Percentiles rank a stretch among this genome's conserved stretches.
phyloP scores from a whole-genome alignment of 2,888 invertebrate species.

The Geotrupes spiniger region DNA sequence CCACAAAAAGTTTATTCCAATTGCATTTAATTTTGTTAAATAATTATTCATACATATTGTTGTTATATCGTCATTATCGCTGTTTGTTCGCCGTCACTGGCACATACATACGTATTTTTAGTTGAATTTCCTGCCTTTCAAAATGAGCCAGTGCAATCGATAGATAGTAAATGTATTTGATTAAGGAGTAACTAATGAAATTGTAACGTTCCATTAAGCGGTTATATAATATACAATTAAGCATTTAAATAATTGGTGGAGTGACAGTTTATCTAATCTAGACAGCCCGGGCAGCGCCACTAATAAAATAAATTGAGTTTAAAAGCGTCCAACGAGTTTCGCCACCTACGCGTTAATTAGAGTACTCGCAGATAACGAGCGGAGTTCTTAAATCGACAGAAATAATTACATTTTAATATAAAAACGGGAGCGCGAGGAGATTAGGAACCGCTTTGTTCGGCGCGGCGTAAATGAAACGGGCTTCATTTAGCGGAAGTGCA shows the following conservation, averaged over 20 bases:
- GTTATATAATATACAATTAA: neutral
- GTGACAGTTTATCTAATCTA: constrained; percentile 1
- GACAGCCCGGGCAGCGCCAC: neutral
- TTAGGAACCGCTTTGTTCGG: constrained; percentile 33
- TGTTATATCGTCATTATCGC: too few species aligned
- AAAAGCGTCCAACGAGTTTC: neutral
- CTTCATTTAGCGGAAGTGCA: constrained; percentile 37
- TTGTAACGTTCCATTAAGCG: neutral
- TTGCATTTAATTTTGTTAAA: too few species aligned
- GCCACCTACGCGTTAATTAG: neutral
- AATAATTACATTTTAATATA: constrained; percentile 18
- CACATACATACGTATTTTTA: too few species aligned
- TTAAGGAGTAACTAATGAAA: constrained; percentile 1
- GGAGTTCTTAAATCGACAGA: constrained; percentile 11
- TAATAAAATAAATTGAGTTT: constrained; percentile 3
- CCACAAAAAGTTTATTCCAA: too few species aligned
- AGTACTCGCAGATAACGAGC: constrained; percentile 2
- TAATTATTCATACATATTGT: too few species aligned
- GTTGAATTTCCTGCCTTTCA: too few species aligned
- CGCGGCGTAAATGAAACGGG: constrained; percentile 39
- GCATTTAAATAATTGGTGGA: neutral
- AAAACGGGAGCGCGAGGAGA: constrained; percentile 16
- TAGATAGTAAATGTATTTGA: too few species aligned
- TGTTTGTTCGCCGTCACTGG: too few species aligned
- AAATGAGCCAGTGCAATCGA: too few species aligned